Base-by-base conservation (phyloP, 2,797 vertebrate species). In the Chlorospingus flavigularis region DNA sequence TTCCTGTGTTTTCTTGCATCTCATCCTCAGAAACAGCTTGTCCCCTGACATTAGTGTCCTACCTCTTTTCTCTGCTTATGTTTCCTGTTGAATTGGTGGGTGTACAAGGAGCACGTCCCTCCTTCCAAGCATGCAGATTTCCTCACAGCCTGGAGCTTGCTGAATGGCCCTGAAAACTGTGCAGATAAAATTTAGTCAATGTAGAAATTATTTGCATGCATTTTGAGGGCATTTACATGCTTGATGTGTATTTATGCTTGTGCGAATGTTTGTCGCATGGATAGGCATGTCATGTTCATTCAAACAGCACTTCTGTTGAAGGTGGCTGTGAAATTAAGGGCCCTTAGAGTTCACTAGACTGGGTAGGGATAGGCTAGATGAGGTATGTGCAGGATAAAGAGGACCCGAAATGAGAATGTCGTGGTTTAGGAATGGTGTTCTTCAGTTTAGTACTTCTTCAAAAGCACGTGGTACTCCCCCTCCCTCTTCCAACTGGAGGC, bases 171-270 rank as follows among this genome's bases (percentile, higher is more conserved):
- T 80, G 58, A 83, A 94, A 94, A 80, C 48, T 35, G 45, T 47
- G 47, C 65, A 88, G 68, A 91, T 80, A 83, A 94, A 94, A 88
- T 86, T 57, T 35, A 86, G 87, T 57, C 75, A 75, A 51, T 33
- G 53, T 43, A 68, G 68, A 83, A 95, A 78, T 60, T 73, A 79
- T 91, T 86, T 92, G 57, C 30, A n/a, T 77, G 45, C 61, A 75
- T 94, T 94, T 71, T 74, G 75, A 91, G 68, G 73, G 50, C 39
- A 68, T 95, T 90, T 95, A 75, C 37, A 50, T 88, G 61, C 90
- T 65, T 75, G 65, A 91, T 88, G 57, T 86, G 77, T 83, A 47
- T 88, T 92, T 90, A 67, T 77, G 67, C 71, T 89, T 84, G 77
- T 91, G 89, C 0, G 3, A 87, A 70, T 89, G 8, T 83, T 95